Evolutionary conservation across 2,888 invertebrate species (phyloP).

Genomic region (Mythimna impura): DNA sequence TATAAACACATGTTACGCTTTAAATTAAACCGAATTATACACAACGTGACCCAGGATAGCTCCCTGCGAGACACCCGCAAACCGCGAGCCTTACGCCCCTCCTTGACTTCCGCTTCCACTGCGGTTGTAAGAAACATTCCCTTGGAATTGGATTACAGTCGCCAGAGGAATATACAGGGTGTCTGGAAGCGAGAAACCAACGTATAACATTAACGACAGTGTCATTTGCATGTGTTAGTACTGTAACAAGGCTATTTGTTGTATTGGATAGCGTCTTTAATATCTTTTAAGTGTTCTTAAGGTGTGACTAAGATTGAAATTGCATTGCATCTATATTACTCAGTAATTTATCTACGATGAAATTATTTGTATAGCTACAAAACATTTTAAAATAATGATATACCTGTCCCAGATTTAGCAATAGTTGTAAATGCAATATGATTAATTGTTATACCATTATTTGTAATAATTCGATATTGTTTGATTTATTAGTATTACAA

Average conservation of each 20-base stretch:
- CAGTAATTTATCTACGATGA: not conserved
- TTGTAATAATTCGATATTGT: conserved; percentile 42
- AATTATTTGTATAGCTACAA: not conserved
- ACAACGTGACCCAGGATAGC: conserved; percentile 71
- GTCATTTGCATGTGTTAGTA: conserved; percentile 65
- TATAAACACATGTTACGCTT: conserved; percentile 44
- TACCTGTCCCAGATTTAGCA: conserved; percentile 6
- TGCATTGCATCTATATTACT: not conserved
- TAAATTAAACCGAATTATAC: conserved; percentile 66
- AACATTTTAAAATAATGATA: conserved; percentile 13
- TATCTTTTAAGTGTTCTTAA: conserved; percentile 16
- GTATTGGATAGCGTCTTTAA: conserved; percentile 34
- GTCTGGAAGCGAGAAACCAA: conserved; percentile 44
- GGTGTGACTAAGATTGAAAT: conserved; percentile 3
- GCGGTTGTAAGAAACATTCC: conserved; percentile 81
- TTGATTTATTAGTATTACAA: conserved; percentile 49
- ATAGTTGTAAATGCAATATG: conserved; percentile 40
- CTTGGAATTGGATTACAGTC: conserved; percentile 81
- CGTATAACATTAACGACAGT: conserved; percentile 59
- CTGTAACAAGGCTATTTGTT: conserved; percentile 61
- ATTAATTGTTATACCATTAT: conserved; percentile 42
- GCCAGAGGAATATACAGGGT: conserved; percentile 50
- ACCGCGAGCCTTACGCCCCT: conserved; percentile 71
- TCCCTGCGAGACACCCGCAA: conserved; percentile 74
- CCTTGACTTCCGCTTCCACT: conserved; percentile 77